Conservation (phyloP, 2,113 vertebrate genomes). For the Coturnix japonica region DNA sequence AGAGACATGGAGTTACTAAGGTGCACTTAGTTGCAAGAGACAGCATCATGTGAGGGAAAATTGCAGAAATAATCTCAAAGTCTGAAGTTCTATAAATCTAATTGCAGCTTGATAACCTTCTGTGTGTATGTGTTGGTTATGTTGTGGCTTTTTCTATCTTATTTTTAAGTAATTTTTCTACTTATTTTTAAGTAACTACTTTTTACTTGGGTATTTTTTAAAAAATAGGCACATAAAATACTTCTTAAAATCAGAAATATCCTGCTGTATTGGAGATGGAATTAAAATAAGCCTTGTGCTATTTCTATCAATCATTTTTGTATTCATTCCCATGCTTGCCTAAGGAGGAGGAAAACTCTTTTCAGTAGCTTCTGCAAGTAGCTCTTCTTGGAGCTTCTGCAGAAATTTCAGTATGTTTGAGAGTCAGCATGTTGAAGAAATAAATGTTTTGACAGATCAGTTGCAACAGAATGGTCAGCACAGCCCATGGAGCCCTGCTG, state of each 20-base stretch:
- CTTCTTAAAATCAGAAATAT: not conserved
- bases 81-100: not conserved
- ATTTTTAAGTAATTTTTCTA: not conserved
- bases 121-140: not conserved
- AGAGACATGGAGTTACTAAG: not conserved
- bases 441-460: not conserved
- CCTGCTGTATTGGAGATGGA: not conserved
- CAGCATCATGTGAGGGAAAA: not conserved
- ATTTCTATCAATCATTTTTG: not conserved
- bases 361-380: not conserved
- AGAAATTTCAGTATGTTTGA: not conserved
- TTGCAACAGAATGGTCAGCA: not conserved
- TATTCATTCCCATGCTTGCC: not conserved
- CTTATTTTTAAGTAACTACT: not conserved
- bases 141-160: fast-evolving
- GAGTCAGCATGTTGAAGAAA: not conserved
- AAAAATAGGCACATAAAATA: not conserved
- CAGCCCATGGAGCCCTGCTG: not conserved
- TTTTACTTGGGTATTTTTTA: not conserved
- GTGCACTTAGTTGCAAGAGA: not conserved
- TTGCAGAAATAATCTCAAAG: not conserved
- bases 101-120: not conserved
- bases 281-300: not conserved
- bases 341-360: not conserved
- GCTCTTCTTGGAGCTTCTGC: not conserved